Base-by-base conservation (phyloP, 2,113 vertebrate genomes). In the Calyptommatus sinebrachiatus region DNA sequence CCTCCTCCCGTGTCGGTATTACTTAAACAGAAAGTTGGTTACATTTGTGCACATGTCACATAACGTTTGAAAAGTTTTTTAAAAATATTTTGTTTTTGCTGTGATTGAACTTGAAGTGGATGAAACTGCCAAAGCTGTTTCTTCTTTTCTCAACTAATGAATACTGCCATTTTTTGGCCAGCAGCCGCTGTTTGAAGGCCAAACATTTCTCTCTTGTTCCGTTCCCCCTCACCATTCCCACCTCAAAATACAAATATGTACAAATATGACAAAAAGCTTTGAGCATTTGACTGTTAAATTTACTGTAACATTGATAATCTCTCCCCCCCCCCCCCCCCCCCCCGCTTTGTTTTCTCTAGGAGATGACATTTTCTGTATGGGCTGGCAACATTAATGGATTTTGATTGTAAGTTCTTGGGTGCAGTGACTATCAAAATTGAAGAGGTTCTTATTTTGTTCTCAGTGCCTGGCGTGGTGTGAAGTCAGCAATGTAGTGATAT, bases 281-380 rank as follows among this genome's bases (percentile, higher is more conserved):
- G 48, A 9, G 79, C 71, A 45, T 1, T 57, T 53, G 12, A 26
- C 6, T 0, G n/a, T 83, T 45, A n/a, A 53, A 20, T 69, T 86
- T 29, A 41, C 35, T 41, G 35, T 41, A 60, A 16, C 35, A 11
- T 9, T 68, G 14, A 60, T 71, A 71, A 71, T 0, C 11, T 29
- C 28, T 26, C 28, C n/a, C 46, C 57, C 28, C 45, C 12, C 12
- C 5, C 2, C 11, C 45, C 28, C 21, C 28, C n/a, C 46, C 57
- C 28, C 45, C 12, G 14, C 5, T 24, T 24, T 8, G 24, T 24
- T 24, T 31, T 24, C 45, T 21, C 35, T n/a, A 2, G 7, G 65
- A 80, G 45, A 60, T 41, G 62, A 80, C 48, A 73, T 80, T n/a
- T 71, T 73, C 60, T 73, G 8, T 66, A 66, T 73, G 61, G 45